Conservation (phyloP, 2,888 invertebrate genomes). For the Xylota segnis region DNA sequence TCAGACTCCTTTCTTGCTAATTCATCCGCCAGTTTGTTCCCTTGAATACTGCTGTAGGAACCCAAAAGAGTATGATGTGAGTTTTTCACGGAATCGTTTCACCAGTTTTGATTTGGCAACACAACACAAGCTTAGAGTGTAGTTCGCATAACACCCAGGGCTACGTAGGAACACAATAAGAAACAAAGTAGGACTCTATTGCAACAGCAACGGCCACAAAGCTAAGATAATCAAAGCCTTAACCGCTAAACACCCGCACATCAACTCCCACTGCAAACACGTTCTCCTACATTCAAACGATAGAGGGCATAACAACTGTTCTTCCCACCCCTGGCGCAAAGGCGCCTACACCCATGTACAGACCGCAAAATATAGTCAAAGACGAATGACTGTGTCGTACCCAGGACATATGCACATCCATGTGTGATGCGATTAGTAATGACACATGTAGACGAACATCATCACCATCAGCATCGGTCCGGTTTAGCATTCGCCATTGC, state of each 20-base stretch:
- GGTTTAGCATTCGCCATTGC: constrained; percentile 41
- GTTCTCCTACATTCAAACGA: not conserved
- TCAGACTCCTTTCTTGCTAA: too few relatives aligned
- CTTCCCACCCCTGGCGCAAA: not conserved
- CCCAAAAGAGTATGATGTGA: too few relatives aligned
- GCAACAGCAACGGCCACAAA: too few relatives aligned
- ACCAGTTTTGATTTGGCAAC: too few relatives aligned
- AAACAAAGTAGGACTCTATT: too few relatives aligned
- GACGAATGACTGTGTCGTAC: constrained; percentile 35
- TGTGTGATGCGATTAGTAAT: constrained; percentile 65
- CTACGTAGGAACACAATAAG: too few relatives aligned
- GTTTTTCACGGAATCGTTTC: too few relatives aligned
- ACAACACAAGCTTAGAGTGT: too few relatives aligned
- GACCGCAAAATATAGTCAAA: constrained; percentile 11
- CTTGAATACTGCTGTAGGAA: too few relatives aligned
- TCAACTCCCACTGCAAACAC: not conserved
- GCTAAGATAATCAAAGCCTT: not conserved
- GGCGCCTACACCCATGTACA: constrained; percentile 7
- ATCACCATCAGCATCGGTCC: constrained; percentile 54
- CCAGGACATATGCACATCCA: constrained; percentile 39
- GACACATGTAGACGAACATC: constrained; percentile 60
- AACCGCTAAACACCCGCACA: not conserved
- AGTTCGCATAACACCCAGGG: too few relatives aligned
- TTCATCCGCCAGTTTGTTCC: too few relatives aligned
- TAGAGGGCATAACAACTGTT: constrained; percentile 10